These are phyloP conservation scores for Limulus polyphemus DNA, from an alignment of 2,888 invertebrate species.

Conservation along the genomic window DNA sequence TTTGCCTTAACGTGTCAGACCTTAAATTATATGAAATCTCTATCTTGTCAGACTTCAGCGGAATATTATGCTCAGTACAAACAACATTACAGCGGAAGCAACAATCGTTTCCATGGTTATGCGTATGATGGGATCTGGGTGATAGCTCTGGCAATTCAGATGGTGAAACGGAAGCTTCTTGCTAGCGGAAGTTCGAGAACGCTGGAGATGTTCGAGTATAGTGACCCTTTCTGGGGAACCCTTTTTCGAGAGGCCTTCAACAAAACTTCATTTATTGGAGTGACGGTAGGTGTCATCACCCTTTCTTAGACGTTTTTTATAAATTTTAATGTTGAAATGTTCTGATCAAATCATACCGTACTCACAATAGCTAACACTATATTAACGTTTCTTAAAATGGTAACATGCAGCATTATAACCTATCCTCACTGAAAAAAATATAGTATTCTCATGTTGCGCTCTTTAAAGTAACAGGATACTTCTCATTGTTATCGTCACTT, in stretches of 20 bases:
- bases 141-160: slow-evolving; percentile 85
- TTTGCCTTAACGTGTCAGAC: too few relatives aligned
- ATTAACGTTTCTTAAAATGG: too few relatives aligned
- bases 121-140: slow-evolving; percentile 99
- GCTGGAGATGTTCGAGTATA: slow-evolving; percentile 57
- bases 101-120: slow-evolving; percentile 68
- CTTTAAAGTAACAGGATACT: too few relatives aligned
- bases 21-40: too few relatives aligned
- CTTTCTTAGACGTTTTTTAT: too few relatives aligned
- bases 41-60: neutral
- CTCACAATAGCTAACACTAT: too few relatives aligned
- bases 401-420: too few relatives aligned
- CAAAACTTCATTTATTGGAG: slow-evolving; percentile 88
- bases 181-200: slow-evolving; percentile 12
- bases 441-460: too few relatives aligned
- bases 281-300: slow-evolving; percentile 49
- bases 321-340: too few relatives aligned
- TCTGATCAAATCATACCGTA: too few relatives aligned
- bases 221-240: slow-evolving; percentile 70
- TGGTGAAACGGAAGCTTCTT: slow-evolving; percentile 60
- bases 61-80: neutral
- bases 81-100: neutral
- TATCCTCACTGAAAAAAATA: too few relatives aligned
- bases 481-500: too few relatives aligned
- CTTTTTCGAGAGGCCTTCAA: slow-evolving; percentile 74